phyloP scores from a whole-genome alignment of 2,113 vertebrate genomes.

The Mustela lutreola region DNA sequence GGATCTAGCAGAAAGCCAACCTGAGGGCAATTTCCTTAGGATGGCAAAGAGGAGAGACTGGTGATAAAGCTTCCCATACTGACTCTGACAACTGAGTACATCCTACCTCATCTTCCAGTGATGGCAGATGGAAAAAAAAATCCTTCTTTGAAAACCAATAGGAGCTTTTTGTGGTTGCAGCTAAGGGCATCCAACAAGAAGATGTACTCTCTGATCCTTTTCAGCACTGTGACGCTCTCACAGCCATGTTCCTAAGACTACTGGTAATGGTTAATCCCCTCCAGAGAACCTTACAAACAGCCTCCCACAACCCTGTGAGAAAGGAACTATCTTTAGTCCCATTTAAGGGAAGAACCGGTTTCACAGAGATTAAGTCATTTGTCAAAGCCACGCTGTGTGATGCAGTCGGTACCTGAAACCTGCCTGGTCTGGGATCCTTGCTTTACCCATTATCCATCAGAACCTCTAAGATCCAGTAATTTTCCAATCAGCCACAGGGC shows the following conservation, averaged over 20 bases:
- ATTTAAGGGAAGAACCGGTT: not conserved
- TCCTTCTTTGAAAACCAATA: slow-evolving; percentile 21
- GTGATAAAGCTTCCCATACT: not conserved
- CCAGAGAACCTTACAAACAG: not conserved
- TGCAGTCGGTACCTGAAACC: not conserved
- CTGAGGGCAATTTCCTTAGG: not conserved
- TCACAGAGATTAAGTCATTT: not conserved
- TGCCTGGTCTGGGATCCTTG: not conserved
- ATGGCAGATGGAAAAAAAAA: slow-evolving; percentile 5
- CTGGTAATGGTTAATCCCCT: not conserved
- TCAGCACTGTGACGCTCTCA: not conserved
- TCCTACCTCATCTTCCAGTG: slow-evolving; percentile 15
- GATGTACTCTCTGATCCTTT: not conserved
- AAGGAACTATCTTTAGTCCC: not conserved
- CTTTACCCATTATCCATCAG: not conserved
- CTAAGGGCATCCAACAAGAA: not conserved
- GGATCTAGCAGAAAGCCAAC: not conserved
- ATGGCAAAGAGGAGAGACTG: not conserved
- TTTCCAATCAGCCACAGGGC: not conserved
- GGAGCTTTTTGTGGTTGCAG: not conserved
- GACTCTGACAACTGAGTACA: not conserved
- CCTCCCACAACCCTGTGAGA: not conserved
- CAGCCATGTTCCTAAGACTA: not conserved
- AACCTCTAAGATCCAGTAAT: not conserved
- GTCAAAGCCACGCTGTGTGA: not conserved